Evolutionary conservation across 2,113 vertebrate species (phyloP).

Genomic region (Lipophrys pholis): DNA sequence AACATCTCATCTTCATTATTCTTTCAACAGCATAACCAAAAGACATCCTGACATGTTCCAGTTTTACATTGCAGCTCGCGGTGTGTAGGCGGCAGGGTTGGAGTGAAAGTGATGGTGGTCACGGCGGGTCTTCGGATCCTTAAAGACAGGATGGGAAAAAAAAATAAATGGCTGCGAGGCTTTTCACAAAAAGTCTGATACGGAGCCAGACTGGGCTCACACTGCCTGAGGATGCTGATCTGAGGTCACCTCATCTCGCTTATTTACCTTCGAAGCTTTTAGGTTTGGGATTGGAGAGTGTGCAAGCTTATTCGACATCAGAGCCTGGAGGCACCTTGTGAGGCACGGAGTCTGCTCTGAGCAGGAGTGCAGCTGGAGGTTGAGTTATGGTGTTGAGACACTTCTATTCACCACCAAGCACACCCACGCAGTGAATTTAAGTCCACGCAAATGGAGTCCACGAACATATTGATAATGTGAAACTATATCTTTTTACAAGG

Average conservation of each 20-base stretch:
- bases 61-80: constrained; percentile 11
- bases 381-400: constrained; percentile 32
- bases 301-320: constrained; percentile 7
- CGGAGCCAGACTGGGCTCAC: not conserved
- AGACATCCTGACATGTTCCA: constrained; percentile 20
- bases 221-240: constrained; percentile 29
- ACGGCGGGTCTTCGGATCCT: not conserved
- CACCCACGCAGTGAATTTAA: constrained; percentile 9
- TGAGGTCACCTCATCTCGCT: constrained; percentile 25
- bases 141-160: not conserved
- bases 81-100: not conserved
- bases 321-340: constrained; percentile 11
- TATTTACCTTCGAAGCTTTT: constrained; percentile 12
- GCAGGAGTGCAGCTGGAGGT: constrained; percentile 27
- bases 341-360: constrained; percentile 5
- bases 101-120: constrained; percentile 13
- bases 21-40: constrained; percentile 6
- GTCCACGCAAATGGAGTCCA: not conserved
- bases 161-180: constrained; percentile 11
- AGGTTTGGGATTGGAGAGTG: constrained; percentile 24
- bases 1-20: not conserved
- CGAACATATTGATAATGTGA: not conserved
- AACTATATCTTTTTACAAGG: not conserved
- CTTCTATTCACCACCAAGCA: constrained; percentile 16
- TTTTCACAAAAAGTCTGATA: not conserved